Percentiles rank a stretch among this genome's conserved stretches.
Evolutionary conservation across 1,140 invertebrate genomes (phyloP).

Genomic region (Papilio dardanus): DNA sequence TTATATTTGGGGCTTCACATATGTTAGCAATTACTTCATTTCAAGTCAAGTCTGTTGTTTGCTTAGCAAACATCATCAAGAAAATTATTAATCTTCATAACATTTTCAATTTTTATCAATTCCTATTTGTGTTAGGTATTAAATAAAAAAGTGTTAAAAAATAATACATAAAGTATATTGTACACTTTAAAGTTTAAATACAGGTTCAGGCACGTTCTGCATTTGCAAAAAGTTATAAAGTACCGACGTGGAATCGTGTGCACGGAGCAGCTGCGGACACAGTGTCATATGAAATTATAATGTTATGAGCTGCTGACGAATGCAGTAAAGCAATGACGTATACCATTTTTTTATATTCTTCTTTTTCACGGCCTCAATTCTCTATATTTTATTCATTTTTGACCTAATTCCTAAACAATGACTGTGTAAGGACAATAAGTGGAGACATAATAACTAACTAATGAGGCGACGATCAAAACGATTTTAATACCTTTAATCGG

Average conservation of each 20-base stretch:
- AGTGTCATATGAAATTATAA: background rate
- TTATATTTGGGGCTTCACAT: no score
- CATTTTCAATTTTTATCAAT: no score
- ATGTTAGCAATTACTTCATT: no score
- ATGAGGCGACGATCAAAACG: background rate
- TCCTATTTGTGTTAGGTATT: no score
- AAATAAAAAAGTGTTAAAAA: no score
- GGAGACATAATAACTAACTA: background rate
- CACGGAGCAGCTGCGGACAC: background rate
- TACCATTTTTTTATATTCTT: background rate
- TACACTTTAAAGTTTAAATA: no score
- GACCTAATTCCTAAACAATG: background rate
- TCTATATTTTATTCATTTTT: background rate
- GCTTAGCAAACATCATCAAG: no score
- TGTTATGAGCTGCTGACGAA: background rate
- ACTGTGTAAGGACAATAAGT: background rate
- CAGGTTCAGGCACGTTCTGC: background rate
- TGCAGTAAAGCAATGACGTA: background rate
- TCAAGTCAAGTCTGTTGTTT: no score
- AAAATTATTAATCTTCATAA: no score
- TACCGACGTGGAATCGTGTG: background rate
- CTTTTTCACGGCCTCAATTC: no score
- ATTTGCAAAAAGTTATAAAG: background rate
- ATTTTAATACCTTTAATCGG: background rate
- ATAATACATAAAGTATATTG: no score